Base-by-base conservation (phyloP, 2,888 invertebrate genomes). In the Bellardia pandia region DNA sequence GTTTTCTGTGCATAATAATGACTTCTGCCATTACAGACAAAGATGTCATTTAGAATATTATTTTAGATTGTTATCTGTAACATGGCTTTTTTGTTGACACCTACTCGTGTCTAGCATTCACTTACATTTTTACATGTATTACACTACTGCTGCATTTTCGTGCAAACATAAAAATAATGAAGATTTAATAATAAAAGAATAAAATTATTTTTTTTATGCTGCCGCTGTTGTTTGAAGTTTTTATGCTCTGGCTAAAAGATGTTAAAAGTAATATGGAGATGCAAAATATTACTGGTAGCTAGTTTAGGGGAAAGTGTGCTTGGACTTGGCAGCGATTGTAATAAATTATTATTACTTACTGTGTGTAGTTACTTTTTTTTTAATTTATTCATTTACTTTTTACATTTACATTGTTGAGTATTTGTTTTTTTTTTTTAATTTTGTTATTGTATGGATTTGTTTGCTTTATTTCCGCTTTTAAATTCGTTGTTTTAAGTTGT, bases 11-110 rank as follows among this genome's bases (percentile, higher is more conserved):
- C 74, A 76, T 75, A 69, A 76, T 80, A 85, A 85, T 53, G 79
- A 80, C 62, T 85, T 75, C 80, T 53, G 69, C 69, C 69, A 75
- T 85, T 80, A 80, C 80, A 85, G 58, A 80, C 71, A 86, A 81
- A 77, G 53, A 81, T 72, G 66, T 66, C 85, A 86, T 77, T 81
- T 76, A 60, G 42, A 81, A 81, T 72, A 86, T 81, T 76, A 72
- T 77, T 86, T 77, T 42, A 51, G 71, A 80, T 77, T 72, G 71
- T 64, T 77, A 68, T 77, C 66, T 76, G 42, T 51, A 66, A 72
- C 13, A 45, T 40, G 13, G 48, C 56, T 72, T 60, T 62, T 64
- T 48, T 62, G 51, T 69, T 75, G 79, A 72, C 78, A 78, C 74
- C 56, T 58, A 60, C 51, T 60, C 58, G n/a, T 71, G 82, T 56